phyloP scores from a whole-genome alignment of 1,140 invertebrate species.

The Musca domestica region DNA sequence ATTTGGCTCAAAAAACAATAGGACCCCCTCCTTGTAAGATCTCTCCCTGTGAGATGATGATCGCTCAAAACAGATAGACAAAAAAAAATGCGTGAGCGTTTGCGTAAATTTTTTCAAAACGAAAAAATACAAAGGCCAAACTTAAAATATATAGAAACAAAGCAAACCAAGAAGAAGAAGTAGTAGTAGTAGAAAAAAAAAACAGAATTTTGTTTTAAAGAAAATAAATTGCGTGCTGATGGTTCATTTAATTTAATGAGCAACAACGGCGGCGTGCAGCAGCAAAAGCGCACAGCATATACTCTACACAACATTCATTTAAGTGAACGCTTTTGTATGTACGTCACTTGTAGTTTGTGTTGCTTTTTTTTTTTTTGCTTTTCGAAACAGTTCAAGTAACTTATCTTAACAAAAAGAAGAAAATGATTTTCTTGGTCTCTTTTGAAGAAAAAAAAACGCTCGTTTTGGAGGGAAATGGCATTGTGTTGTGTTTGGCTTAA shows the following conservation, averaged over 20 bases:
- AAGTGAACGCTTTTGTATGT: no score
- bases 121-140: neutral
- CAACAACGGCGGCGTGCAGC: slow-evolving; percentile 32
- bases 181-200: slow-evolving; percentile 6
- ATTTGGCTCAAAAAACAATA: no score
- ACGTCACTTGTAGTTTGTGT: no score
- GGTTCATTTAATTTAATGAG: slow-evolving; percentile 54
- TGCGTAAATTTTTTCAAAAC: slow-evolving; percentile 18
- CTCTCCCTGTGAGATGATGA: neutral
- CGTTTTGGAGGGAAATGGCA: neutral
- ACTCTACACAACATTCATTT: no score
- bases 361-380: no score
- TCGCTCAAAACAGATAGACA: neutral
- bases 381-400: neutral
- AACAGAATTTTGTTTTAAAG: slow-evolving; percentile 2
- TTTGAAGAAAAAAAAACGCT: neutral
- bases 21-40: no score
- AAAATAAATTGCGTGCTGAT: slow-evolving; percentile 54
- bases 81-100: neutral
- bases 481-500: slow-evolving; percentile 2
- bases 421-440: slow-evolving; percentile 4
- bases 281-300: neutral
- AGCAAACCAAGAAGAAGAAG: neutral
- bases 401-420: neutral
- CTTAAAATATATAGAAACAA: neutral